Evolutionary conservation across 2,888 invertebrate genomes (phyloP).

Genomic region (Nomada lathburiana): DNA sequence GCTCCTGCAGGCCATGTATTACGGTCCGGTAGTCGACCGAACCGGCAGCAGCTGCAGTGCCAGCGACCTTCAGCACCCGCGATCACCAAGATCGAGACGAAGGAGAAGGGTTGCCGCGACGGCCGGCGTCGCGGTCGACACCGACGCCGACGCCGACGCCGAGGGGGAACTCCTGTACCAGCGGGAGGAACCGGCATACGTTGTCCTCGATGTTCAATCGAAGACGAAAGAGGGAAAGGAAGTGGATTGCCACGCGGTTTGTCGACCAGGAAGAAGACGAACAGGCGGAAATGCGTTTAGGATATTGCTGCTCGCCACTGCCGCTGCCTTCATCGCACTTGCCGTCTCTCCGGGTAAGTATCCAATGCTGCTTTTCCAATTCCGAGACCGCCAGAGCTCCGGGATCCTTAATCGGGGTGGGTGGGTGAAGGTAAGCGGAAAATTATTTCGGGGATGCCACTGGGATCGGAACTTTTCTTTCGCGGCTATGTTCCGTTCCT

Average conservation of each 20-base stretch:
- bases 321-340: conserved; percentile 78
- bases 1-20: conserved; percentile 77
- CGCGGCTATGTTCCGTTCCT: no score
- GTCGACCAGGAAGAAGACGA: conserved; percentile 69
- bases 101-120: conserved; percentile 55
- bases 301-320: conserved; percentile 71
- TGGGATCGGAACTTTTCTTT: no score
- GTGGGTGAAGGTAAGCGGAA: no score
- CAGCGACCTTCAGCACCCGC: conserved; percentile 67
- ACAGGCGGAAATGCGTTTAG: conserved; percentile 64
- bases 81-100: conserved; percentile 61
- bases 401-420: not conserved
- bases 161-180: conserved; percentile 56
- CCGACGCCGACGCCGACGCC: conserved; percentile 46
- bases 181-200: conserved; percentile 56
- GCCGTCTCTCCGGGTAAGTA: conserved; percentile 78
- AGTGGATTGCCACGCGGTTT: conserved; percentile 49
- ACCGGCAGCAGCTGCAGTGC: conserved; percentile 72
- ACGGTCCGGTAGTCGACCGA: conserved; percentile 71
- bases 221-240: not conserved
- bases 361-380: not conserved
- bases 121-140: conserved; percentile 50
- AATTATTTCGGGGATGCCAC: no score
- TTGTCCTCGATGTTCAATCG: conserved; percentile 61
- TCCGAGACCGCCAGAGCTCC: not conserved